These are phyloP conservation scores for Anoplopoma fimbria DNA, from an alignment of 2,113 vertebrate genomes.

Conservation along the genomic window DNA sequence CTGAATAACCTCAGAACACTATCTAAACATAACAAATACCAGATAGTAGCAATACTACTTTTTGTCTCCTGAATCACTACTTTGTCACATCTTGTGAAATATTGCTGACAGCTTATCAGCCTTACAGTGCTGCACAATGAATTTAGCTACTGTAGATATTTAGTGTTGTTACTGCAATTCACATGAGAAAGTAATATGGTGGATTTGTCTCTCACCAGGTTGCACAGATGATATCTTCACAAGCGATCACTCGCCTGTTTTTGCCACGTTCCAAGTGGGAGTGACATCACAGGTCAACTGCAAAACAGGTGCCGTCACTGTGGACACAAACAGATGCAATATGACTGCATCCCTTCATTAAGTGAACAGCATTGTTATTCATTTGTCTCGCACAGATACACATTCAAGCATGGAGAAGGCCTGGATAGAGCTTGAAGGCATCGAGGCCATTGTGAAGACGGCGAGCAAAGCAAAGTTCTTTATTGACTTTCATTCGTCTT, in stretches of 20 bases:
- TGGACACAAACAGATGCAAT: not conserved
- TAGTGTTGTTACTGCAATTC: not conserved
- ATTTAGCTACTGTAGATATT: not conserved
- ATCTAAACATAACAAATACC: not conserved
- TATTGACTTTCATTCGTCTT: conserved; percentile 89
- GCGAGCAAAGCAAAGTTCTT: conserved; percentile 89
- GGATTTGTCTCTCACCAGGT: conserved; percentile 75
- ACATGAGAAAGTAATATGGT: not conserved
- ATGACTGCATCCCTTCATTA: not conserved
- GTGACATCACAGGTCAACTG: conserved; percentile 82
- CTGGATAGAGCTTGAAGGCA: conserved; percentile 87
- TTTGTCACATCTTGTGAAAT: conserved; percentile 14
- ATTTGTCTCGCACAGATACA: conserved; percentile 66
- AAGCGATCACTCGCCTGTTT: conserved; percentile 92
- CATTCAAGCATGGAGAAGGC: conserved; percentile 77
- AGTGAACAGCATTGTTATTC: not conserved
- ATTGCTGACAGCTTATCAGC: not conserved
- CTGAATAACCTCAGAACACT: conserved; percentile 16
- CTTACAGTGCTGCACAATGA: not conserved
- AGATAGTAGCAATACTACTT: not conserved
- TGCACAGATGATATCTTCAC: conserved; percentile 91
- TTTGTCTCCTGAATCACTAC: conserved; percentile 3
- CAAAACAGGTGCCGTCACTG: conserved; percentile 84
- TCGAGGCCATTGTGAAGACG: conserved; percentile 90
- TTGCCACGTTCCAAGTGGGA: conserved; percentile 90